Conservation (phyloP, 2,888 invertebrate genomes). For the Ennomos erosarius region DNA sequence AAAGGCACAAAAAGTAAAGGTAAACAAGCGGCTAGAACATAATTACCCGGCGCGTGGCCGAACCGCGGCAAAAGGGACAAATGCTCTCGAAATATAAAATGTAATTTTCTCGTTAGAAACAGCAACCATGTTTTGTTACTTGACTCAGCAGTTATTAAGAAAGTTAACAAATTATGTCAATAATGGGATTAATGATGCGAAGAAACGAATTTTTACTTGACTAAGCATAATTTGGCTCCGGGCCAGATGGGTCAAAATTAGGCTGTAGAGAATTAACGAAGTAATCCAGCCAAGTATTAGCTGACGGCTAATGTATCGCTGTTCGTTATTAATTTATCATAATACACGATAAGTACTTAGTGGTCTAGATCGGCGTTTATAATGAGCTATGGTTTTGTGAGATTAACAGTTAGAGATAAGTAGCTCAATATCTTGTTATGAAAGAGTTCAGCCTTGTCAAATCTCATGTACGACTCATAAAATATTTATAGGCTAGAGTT, state of each 20-base stretch:
- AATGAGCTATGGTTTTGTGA: no score
- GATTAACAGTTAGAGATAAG: no score
- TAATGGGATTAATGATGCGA: conserved; percentile 40
- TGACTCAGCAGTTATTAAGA: conserved; percentile 26
- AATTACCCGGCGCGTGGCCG: conserved; percentile 12
- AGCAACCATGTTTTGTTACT: conserved; percentile 19
- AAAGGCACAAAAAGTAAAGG: conserved; percentile 24
- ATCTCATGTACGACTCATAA: no score
- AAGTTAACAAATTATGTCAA: conserved; percentile 40
- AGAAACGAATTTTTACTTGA: conserved; percentile 37
- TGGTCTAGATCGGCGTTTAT: no score
- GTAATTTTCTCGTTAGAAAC: conserved; percentile 30
- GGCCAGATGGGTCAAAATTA: conserved; percentile 8
- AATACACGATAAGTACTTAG: no score
- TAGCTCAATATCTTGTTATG: no score
- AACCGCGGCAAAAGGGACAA: conserved; percentile 18
- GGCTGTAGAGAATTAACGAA: conserved; percentile 4
- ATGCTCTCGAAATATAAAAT: conserved; percentile 21
- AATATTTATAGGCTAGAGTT: no score
- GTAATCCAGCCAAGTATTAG: not conserved
- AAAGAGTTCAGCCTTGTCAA: no score
- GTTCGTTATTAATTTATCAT: no score
- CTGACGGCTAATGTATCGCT: no score
- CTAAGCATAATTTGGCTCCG: conserved; percentile 26
- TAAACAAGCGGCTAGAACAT: conserved; percentile 15